Conservation (phyloP, 1,140 invertebrate genomes). For the Riptortus pedestris region DNA sequence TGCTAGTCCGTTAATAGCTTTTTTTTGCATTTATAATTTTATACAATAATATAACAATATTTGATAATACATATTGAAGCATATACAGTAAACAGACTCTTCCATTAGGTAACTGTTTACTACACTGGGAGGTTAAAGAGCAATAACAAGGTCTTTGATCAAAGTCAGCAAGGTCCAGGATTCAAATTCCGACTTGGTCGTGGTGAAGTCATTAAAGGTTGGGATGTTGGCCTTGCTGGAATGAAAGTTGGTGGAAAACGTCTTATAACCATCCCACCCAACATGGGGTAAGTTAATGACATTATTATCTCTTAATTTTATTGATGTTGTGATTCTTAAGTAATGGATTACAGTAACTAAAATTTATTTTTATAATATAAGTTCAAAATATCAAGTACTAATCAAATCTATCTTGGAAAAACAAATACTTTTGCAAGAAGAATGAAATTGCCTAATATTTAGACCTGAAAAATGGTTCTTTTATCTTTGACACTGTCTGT, state of each 20-base stretch:
- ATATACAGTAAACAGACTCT: too few species aligned
- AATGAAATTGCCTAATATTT: too few species aligned
- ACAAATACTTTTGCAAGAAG: background rate
- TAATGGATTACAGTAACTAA: background rate
- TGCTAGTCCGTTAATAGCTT: too few species aligned
- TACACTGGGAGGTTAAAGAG: slow-evolving; percentile 64
- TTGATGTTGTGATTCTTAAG: background rate
- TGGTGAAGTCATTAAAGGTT: slow-evolving; percentile 82
- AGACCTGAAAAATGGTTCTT: too few species aligned
- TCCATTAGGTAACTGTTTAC: slow-evolving; percentile 52
- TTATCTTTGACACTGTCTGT: too few species aligned
- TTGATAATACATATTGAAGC: too few species aligned
- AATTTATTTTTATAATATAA: background rate
- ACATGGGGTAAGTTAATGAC: slow-evolving; percentile 60
- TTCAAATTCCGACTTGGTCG: slow-evolving; percentile 77
- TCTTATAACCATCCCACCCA: slow-evolving; percentile 67
- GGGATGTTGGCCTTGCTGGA: slow-evolving; percentile 76
- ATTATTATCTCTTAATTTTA: slow-evolving; percentile 2
- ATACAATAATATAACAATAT: too few species aligned
- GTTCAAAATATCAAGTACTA: background rate
- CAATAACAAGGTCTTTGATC: slow-evolving; percentile 77
- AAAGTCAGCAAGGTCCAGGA: slow-evolving; percentile 55
- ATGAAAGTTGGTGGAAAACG: slow-evolving; percentile 91
- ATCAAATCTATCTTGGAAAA: background rate
- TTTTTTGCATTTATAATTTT: too few species aligned